phyloP scores from a whole-genome alignment of 1,140 invertebrate species.

The Drosophila guanche region DNA sequence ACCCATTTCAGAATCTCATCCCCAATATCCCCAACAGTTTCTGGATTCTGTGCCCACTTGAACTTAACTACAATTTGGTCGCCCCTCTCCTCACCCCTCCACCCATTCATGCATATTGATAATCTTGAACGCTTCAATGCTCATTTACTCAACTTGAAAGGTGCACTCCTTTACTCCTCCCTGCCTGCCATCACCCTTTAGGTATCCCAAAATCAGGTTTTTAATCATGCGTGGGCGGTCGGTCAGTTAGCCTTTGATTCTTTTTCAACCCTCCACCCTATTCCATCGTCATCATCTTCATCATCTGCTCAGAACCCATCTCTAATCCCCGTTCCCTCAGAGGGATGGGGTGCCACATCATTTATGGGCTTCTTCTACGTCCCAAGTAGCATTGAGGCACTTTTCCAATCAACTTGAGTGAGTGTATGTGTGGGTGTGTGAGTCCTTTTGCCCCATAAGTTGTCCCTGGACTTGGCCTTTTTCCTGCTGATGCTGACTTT shows the following conservation, averaged over 20 bases:
- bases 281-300: not conserved
- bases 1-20: slow-evolving; percentile 5
- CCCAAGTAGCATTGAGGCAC: slow-evolving; percentile 34
- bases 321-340: slow-evolving; percentile 3
- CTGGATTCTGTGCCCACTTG: slow-evolving; percentile 23
- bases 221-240: slow-evolving; percentile 56
- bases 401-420: slow-evolving; percentile 60
- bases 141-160: slow-evolving; percentile 62
- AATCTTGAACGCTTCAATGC: slow-evolving; percentile 59
- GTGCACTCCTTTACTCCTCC: slow-evolving; percentile 5
- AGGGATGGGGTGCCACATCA: slow-evolving; percentile 35
- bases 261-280: not conserved
- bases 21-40: not conserved
- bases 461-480: slow-evolving; percentile 35
- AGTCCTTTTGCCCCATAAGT: slow-evolving; percentile 6
- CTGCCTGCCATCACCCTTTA: not conserved
- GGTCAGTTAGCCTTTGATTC: slow-evolving; percentile 56
- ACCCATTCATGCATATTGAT: slow-evolving; percentile 58
- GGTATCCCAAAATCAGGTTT: slow-evolving; percentile 36
- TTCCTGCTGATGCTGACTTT: slow-evolving; percentile 56
- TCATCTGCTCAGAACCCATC: slow-evolving; percentile 8
- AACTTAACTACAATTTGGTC: slow-evolving; percentile 51
- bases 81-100: not conserved
- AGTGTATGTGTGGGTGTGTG: not conserved
- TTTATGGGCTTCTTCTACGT: slow-evolving; percentile 50